Base-by-base conservation (phyloP, 2,797 vertebrate genomes). In the Thaleichthys pacificus region DNA sequence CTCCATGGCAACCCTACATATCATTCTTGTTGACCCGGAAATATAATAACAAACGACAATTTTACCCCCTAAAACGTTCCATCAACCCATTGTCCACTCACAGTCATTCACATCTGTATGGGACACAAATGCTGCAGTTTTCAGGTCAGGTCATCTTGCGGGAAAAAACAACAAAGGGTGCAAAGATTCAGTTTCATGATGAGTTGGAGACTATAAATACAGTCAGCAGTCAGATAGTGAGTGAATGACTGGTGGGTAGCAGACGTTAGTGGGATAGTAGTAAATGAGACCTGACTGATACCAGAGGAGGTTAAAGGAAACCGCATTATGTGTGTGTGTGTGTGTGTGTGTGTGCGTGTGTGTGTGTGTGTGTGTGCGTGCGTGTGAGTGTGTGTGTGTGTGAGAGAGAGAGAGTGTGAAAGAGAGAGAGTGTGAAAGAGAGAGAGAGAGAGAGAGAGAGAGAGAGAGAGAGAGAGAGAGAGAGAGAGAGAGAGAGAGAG, bases 301-400 rank as follows among this genome's bases (percentile, higher is more conserved):
- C 57, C 24, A 61, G 22, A 60, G 12, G 63, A 22, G 57, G 21
- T 54, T 24, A 47, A 42, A 38, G 15, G 54, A 42, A 66, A 30
- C 60, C 60, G 26, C 74, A 72, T 11, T 5, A 17, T 64, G 64
- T 61, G 15, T 61, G 11, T 71, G 26, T 65, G 22, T 19, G 6
- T 17, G 26, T 14, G 47, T 51, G 0, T 26, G 6, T 15, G 38
- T 42, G 9, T 12, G 38, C 12, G 7, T 42, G 38, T 42, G 38
- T 42, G 38, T 9, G 6, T 38, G 8, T 38, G 6, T 38, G 35
- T 38, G 35, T 38, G 35, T 2, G 35, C 0, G 35, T 38, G 8
- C 2, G 35, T 38, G 38, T 32, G 30, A 1, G 30, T 4, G 30
- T 6, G 30, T 32, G 30, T 32, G 30, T 32, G 30, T 32, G 5